Percentiles rank a stretch among this genome's conserved stretches.
Conservation (phyloP, 1,140 invertebrate genomes). For the Rhagoletis zephyria region DNA sequence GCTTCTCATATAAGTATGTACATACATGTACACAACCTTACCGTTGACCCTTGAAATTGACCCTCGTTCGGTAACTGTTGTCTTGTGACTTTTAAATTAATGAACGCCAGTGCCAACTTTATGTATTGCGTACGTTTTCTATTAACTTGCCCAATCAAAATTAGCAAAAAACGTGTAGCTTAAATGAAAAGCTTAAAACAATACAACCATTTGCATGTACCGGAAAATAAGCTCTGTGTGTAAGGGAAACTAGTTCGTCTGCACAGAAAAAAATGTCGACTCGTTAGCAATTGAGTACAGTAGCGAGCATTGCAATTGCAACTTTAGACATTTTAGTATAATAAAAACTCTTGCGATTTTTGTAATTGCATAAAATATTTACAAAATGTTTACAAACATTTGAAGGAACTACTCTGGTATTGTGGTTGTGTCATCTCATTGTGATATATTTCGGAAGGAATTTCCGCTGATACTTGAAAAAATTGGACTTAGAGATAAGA, state of each 20-base stretch:
- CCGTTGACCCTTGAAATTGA: neutral
- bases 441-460: too few species aligned
- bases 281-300: neutral
- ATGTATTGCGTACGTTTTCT: slow-evolving; percentile 39
- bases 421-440: too few species aligned
- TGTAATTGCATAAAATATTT: too few species aligned
- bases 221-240: neutral
- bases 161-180: neutral
- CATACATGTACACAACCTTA: neutral
- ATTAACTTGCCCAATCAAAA: slow-evolving; percentile 27
- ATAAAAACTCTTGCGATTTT: too few species aligned
- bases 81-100: neutral
- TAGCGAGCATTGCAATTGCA: neutral
- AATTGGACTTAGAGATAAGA: too few species aligned
- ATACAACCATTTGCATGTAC: neutral
- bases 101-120: neutral
- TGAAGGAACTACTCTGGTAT: too few species aligned
- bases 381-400: too few species aligned
- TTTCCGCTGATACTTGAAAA: too few species aligned
- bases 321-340: neutral
- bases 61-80: neutral
- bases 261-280: neutral
- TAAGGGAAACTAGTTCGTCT: neutral
- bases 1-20: too few species aligned
- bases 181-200: slow-evolving; percentile 1